Conservation (phyloP, 1,140 invertebrate genomes). For the Cotesia typhae region DNA sequence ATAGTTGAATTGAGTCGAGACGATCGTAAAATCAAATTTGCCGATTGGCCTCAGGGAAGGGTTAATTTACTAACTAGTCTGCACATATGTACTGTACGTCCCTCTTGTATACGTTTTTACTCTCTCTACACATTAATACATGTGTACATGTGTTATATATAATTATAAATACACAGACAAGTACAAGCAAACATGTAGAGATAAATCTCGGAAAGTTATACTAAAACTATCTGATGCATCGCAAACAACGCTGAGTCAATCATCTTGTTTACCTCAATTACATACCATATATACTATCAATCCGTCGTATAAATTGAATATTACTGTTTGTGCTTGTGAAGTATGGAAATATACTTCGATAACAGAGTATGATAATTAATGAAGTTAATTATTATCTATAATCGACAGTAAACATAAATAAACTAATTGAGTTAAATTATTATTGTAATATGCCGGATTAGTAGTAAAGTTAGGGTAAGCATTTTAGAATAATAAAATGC, state of each 20-base stretch:
- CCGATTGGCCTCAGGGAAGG: slow-evolving; percentile 1
- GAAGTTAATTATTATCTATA: background rate
- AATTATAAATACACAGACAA: no score
- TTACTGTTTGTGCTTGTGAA: background rate
- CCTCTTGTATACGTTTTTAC: background rate
- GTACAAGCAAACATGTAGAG: background rate
- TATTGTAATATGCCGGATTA: no score
- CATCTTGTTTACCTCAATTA: slow-evolving; percentile 40
- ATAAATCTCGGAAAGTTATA: slow-evolving; percentile 21
- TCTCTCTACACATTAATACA: background rate
- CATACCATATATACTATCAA: slow-evolving; percentile 7
- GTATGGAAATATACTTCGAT: background rate
- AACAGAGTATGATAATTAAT: background rate
- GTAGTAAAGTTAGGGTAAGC: no score
- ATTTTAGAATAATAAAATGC: slow-evolving; percentile 11
- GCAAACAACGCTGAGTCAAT: slow-evolving; percentile 42
- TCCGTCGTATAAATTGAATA: slow-evolving; percentile 6
- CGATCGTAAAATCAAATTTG: slow-evolving; percentile 7
- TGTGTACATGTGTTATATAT: background rate
- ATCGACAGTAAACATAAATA: background rate
- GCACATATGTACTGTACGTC: background rate
- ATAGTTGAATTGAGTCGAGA: background rate
- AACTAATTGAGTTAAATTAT: no score
- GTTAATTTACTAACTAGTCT: background rate
- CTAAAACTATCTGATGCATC: slow-evolving; percentile 30